Evolutionary conservation across 2,888 invertebrate genomes (phyloP), one percentile per base, ranked within the genome.

Genomic region (Drosophila sordidapex): DNA sequence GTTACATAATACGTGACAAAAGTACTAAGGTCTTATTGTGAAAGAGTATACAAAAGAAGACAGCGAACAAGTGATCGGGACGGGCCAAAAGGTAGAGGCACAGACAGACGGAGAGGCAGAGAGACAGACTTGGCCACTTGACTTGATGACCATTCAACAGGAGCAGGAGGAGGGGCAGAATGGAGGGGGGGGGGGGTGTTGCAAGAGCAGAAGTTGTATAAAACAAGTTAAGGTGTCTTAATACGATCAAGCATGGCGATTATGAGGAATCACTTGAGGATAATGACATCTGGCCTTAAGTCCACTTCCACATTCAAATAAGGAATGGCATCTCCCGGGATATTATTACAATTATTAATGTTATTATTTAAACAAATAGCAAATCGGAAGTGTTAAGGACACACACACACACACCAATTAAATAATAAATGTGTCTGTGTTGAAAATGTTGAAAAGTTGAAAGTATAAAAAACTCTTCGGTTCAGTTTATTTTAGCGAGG

Each of bases 181-280:
- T n/a, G 21, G 27, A 27, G 3, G 10, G n/a, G 15, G 10, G 33
- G 8, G 8, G 21, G 60, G 31, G 31, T 7, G 15, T 15, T 46
- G 15, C 18, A 35, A 25, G 51, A 43, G 48, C 13, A 43, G 64
- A 62, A 52, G 67, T 56, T 48, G 33, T 53, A 57, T 62, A 76
- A 76, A 89, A 86, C 90, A 81, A 78, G 84, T 86, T 86, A 76
- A 81, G 84, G 87, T 90, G 90, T 86, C 90, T 87, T 89, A 87
- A 87, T 87, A 88, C 79, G 79, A 90, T 87, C 87, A 88, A 90
- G 75, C 79, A 86, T 77, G 87, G 74, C 79, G 87, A 90, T 87
- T 90, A 88, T 88, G 79, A 58, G 77, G 90, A 88, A 88, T 86
- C 86, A 88, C 90, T 90, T 73, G 54, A 70, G 70, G 76, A 84